phyloP scores from a whole-genome alignment of 2,113 vertebrate species.

The Apodemus speciosus region DNA sequence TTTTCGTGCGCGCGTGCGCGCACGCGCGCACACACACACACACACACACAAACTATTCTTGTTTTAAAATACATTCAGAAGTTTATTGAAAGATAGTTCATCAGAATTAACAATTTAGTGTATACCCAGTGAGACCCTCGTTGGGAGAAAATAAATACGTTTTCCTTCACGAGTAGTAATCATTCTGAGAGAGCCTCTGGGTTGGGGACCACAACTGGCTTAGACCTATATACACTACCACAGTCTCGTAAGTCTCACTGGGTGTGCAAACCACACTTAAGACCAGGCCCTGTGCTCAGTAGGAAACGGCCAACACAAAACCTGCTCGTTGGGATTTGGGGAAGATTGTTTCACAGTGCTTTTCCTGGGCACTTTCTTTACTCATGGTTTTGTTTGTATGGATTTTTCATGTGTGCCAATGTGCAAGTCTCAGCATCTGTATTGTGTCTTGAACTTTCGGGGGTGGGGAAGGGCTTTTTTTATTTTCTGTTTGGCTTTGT shows the following conservation, averaged over 20 bases:
- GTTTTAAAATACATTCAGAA: background rate
- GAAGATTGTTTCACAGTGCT: background rate
- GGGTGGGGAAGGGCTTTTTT: fast-evolving
- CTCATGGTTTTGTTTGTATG: background rate
- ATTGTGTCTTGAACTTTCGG: background rate
- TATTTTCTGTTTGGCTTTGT: background rate
- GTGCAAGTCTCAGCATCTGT: background rate
- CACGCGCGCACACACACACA: too few species aligned
- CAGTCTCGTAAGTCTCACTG: background rate
- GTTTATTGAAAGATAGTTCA: background rate
- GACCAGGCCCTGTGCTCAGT: background rate
- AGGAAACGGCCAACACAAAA: background rate
- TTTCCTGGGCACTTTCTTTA: background rate
- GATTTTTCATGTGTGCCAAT: background rate
- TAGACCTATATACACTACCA: background rate
- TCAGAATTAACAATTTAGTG: background rate
- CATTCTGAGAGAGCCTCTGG: background rate
- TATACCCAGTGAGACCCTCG: background rate
- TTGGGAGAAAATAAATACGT: background rate
- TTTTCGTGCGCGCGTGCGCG: background rate
- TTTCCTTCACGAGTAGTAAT: background rate
- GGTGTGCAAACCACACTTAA: background rate
- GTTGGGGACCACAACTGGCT: background rate
- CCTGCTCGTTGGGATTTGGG: background rate
- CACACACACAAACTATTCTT: background rate